Evolutionary conservation across 2,113 vertebrate species (phyloP), one percentile per base, ranked within the genome.

Genomic region (Hucho hucho): DNA sequence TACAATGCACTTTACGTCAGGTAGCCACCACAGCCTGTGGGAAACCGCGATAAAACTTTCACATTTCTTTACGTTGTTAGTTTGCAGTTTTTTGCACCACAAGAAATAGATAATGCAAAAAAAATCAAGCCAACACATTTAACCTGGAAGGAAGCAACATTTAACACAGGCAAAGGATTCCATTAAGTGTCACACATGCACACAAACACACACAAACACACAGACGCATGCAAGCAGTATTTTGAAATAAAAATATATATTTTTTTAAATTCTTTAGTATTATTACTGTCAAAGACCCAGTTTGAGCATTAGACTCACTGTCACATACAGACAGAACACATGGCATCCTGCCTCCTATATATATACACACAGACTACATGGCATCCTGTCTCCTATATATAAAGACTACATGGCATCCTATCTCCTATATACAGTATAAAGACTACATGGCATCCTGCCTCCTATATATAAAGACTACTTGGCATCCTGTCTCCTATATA

Each of bases 211-310:
- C 12, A 77, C 72, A 65, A 28, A 32, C 32, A 32, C 1, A 32
- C 32, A 32, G 0, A 66, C 4, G 64, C 3, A 29, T 16, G 20
- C n/a, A 37, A 1, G 9, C 37, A 37, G 1, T 28, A 37, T 7
- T 49, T 16, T 49, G 13, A 59, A 59, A 81, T 88, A 87, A 87
- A 83, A 81, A 90, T 73, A 77, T 84, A 61, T n/a, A n/a, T n/a
- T n/a, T n/a, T n/a, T n/a, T n/a, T n/a, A n/a, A n/a, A 74, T 90
- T 88, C 82, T 80, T 88, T 86, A 87, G 85, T 87, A 87, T 90
- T 78, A 87, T 84, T 16, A 77, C 78, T 65, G 32, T 29, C 59
- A 64, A 47, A 64, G 75, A 79, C 59, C 84, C 83, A 79, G 70
- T 86, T 80, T 56, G 56, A 58, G 67, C 47, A 73, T 2, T 75